These are phyloP conservation scores for Parapsyche elsis DNA, from an alignment of 1,140 invertebrate species.

Conservation along the genomic window DNA sequence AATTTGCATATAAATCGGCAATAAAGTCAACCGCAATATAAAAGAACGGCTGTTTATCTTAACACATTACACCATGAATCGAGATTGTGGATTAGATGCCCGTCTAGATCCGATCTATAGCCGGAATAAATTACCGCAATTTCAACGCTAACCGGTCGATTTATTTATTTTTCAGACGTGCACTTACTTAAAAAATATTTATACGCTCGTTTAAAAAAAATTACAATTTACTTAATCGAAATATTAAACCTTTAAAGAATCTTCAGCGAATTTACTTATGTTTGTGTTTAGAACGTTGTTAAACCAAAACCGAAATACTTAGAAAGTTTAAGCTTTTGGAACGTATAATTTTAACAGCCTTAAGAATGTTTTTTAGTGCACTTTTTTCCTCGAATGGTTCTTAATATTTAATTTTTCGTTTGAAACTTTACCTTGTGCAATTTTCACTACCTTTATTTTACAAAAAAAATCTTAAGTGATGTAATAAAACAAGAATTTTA, in stretches of 20 bases:
- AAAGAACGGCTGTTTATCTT: slow-evolving; percentile 11
- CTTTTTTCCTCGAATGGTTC: no score
- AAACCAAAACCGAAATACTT: no score
- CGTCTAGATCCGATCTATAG: neutral
- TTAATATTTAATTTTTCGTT: no score
- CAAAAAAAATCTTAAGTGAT: no score
- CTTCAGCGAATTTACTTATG: neutral
- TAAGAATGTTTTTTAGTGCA: no score
- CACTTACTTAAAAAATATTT: neutral
- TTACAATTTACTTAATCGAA: no score
- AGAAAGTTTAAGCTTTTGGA: no score
- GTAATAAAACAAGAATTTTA: no score
- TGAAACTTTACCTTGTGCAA: no score
- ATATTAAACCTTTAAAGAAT: neutral
- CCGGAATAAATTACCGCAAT: neutral
- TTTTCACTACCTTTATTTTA: no score
- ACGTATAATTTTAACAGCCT: no score
- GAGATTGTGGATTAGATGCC: neutral
- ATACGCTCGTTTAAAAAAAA: neutral
- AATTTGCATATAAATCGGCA: slow-evolving; percentile 7
- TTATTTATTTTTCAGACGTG: slow-evolving; percentile 3
- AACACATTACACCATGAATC: slow-evolving; percentile 11
- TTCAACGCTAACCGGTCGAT: neutral
- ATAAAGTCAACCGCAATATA: slow-evolving; percentile 11
- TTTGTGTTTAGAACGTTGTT: no score